Conservation (phyloP, 2,888 invertebrate genomes). For the Harpalus rufipes region DNA sequence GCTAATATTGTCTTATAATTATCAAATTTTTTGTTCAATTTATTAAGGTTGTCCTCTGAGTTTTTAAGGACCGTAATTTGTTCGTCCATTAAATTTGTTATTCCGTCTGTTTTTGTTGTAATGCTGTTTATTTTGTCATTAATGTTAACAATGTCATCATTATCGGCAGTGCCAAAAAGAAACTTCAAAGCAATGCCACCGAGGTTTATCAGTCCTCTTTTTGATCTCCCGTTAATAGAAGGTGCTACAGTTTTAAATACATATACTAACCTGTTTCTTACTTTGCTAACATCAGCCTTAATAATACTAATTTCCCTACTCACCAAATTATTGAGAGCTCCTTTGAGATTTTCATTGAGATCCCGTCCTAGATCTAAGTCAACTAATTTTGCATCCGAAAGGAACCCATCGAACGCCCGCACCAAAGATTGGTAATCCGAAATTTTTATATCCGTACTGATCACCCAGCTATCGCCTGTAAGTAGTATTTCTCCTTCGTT, state of each 20-base stretch:
- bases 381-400: not conserved
- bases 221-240: not conserved
- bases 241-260: not conserved
- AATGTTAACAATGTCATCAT: slow-evolving; percentile 23
- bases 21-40: slow-evolving; percentile 18
- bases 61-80: slow-evolving; percentile 36
- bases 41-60: not conserved
- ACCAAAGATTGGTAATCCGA: slow-evolving; percentile 8
- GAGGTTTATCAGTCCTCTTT: slow-evolving; percentile 33
- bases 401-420: not conserved
- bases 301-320: slow-evolving; percentile 42
- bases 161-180: slow-evolving; percentile 24
- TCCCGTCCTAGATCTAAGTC: not conserved
- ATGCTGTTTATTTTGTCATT: slow-evolving; percentile 30
- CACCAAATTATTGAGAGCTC: not conserved
- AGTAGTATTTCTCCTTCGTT: slow-evolving; percentile 51
- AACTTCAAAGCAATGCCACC: slow-evolving; percentile 32
- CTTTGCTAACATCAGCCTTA: slow-evolving; percentile 22
- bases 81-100: slow-evolving; percentile 18
- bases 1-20: not conserved
- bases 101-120: not conserved
- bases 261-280: not conserved
- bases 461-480: slow-evolving; percentile 39
- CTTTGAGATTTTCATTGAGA: not conserved
- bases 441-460: slow-evolving; percentile 39